These are phyloP conservation scores for Notospermus geniculatus DNA, from an alignment of 1,140 invertebrate species.

Conservation along the genomic window DNA sequence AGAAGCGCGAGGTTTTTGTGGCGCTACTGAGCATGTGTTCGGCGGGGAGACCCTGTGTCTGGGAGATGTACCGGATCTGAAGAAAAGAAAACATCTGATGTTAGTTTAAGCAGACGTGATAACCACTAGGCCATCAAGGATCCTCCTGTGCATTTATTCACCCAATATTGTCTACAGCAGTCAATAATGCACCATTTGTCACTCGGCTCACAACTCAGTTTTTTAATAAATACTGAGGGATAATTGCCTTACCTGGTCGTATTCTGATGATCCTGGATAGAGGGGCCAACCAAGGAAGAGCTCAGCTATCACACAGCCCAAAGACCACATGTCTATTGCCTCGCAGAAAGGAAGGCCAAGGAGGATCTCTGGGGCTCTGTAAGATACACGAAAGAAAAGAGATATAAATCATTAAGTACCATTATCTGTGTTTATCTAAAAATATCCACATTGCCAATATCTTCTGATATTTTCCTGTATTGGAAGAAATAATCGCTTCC, in stretches of 20 bases:
- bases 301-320: constrained; percentile 99
- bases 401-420: neutral
- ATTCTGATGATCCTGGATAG: constrained; percentile 99
- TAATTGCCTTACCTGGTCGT: constrained; percentile 75
- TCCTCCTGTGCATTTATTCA: no score
- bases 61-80: constrained; percentile 84
- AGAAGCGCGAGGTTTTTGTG: constrained; percentile 98
- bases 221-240: no score
- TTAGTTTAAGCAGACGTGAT: neutral
- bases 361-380: constrained; percentile 96
- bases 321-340: constrained; percentile 99
- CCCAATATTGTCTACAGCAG: no score
- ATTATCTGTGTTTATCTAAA: no score
- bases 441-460: no score
- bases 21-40: constrained; percentile 99
- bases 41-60: constrained; percentile 90
- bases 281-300: constrained; percentile 99
- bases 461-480: no score
- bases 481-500: no score
- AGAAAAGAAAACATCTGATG: constrained; percentile 22
- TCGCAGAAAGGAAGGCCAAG: constrained; percentile 97
- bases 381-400: constrained; percentile 23
- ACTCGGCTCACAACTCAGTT: no score
- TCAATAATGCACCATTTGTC: no score
- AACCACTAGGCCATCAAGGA: no score